Conservation (phyloP, 2,797 vertebrate species). For the Scarus forsteni region DNA sequence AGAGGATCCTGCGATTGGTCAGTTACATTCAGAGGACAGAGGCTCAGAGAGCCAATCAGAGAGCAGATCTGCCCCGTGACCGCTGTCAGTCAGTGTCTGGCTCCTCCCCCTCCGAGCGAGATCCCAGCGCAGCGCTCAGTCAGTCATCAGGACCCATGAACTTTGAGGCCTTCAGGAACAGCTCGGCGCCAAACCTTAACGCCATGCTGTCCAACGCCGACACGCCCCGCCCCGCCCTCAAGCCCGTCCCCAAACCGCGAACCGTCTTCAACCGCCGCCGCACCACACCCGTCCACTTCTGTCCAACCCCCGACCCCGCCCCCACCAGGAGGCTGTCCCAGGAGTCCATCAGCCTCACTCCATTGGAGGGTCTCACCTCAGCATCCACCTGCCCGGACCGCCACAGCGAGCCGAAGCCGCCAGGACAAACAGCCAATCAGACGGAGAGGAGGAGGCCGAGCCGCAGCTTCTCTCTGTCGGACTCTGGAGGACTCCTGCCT, state of each 20-base stretch:
- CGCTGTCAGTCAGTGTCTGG: constrained; percentile 76
- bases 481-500: constrained; percentile 57
- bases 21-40: constrained; percentile 71
- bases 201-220: constrained; percentile 60
- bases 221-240: constrained; percentile 43
- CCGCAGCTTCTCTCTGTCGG: constrained; percentile 53
- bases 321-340: constrained; percentile 61
- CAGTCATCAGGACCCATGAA: background rate
- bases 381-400: constrained; percentile 1
- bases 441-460: constrained; percentile 7
- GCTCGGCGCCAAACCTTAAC: constrained; percentile 62
- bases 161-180: constrained; percentile 67
- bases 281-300: constrained; percentile 47
- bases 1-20: constrained; percentile 91
- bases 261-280: constrained; percentile 88
- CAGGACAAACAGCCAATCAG: too few relatives aligned
- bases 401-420: constrained; percentile 16
- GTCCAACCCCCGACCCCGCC: constrained; percentile 43
- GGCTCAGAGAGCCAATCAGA: constrained; percentile 49
- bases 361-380: constrained; percentile 74
- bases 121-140: background rate
- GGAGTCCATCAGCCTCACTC: constrained; percentile 74
- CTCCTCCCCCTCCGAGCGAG: constrained; percentile 36
- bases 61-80: constrained; percentile 47
- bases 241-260: constrained; percentile 93